Evolutionary conservation across 1,140 invertebrate species (phyloP).

Genomic region (Augochlora pura): DNA sequence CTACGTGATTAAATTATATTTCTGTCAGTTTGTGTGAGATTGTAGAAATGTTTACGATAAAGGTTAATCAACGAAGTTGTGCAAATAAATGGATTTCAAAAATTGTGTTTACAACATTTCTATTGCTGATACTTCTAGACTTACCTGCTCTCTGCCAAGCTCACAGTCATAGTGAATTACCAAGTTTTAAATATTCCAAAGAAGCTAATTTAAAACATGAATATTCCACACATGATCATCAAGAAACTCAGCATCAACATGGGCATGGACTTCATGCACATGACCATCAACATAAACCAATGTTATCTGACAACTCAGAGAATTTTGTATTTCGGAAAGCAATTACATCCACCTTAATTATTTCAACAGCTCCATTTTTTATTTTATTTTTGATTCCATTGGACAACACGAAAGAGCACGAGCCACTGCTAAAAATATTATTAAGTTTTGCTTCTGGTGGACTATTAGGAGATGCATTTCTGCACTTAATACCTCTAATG

Average conservation of each 20-base stretch:
- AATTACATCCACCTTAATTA: conserved; percentile 93
- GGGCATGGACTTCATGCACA: conserved; percentile 35
- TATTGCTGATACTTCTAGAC: conserved; percentile 76
- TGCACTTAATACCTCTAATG: conserved; percentile 98
- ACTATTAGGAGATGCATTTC: conserved; percentile 96
- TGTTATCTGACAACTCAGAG: conserved; percentile 62
- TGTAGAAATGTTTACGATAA: conserved; percentile 16
- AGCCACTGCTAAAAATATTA: conserved; percentile 92
- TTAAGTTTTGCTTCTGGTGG: conserved; percentile 97
- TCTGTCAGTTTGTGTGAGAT: conserved; percentile 2
- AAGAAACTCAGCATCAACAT: conserved; percentile 63
- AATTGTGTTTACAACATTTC: conserved; percentile 22
- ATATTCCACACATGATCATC: conserved; percentile 69
- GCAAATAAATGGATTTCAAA: conserved; percentile 46
- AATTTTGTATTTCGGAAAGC: conserved; percentile 89
- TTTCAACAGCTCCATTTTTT: conserved; percentile 96
- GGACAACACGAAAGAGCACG: conserved; percentile 90
- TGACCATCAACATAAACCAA: conserved; percentile 7
- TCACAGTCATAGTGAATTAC: conserved; percentile 80
- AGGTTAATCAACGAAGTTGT: neutral
- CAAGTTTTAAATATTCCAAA: conserved; percentile 88
- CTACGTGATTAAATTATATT: neutral
- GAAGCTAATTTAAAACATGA: conserved; percentile 83
- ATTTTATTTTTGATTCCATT: conserved; percentile 97
- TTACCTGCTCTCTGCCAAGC: conserved; percentile 74